Conservation (phyloP, 1,140 invertebrate species). For the Dinothrombium tinctorium region DNA sequence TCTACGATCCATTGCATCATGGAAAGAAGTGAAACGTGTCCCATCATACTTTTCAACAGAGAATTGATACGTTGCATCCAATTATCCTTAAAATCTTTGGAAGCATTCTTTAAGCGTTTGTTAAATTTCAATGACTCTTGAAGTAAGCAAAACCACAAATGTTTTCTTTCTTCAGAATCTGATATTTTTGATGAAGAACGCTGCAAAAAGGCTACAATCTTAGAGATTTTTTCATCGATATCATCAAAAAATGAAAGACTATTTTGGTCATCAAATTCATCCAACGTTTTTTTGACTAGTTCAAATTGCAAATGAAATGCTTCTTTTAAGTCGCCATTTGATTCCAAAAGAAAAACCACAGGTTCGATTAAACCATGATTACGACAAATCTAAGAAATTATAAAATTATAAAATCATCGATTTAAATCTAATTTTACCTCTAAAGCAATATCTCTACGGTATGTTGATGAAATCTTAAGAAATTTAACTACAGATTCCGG, state of each 20-base stretch:
- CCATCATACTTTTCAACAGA: constrained; percentile 32
- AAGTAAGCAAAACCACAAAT: constrained; percentile 29
- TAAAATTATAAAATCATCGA: no score
- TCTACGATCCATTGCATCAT: constrained; percentile 29
- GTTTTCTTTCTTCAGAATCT: constrained; percentile 13
- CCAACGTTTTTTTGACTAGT: no score
- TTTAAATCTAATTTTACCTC: no score
- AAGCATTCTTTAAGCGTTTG: not conserved
- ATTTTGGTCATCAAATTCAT: no score
- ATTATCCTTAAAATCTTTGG: constrained; percentile 13
- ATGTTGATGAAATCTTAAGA: constrained; percentile 2
- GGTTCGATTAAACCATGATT: no score
- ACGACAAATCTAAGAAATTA: no score
- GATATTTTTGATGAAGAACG: constrained; percentile 5
- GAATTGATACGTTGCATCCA: constrained; percentile 27
- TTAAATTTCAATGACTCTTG: constrained; percentile 23
- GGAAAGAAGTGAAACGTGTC: constrained; percentile 29
- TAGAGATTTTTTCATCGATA: constrained; percentile 2
- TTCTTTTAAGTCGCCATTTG: no score
- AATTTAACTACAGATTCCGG: not conserved
- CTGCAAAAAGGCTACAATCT: not conserved
- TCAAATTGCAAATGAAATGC: no score
- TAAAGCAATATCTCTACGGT: constrained; percentile 1
- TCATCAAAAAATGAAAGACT: no score
- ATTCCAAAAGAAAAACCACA: no score